Evolutionary conservation across 2,888 invertebrate species (phyloP).

Genomic region (Synergus itoensis): DNA sequence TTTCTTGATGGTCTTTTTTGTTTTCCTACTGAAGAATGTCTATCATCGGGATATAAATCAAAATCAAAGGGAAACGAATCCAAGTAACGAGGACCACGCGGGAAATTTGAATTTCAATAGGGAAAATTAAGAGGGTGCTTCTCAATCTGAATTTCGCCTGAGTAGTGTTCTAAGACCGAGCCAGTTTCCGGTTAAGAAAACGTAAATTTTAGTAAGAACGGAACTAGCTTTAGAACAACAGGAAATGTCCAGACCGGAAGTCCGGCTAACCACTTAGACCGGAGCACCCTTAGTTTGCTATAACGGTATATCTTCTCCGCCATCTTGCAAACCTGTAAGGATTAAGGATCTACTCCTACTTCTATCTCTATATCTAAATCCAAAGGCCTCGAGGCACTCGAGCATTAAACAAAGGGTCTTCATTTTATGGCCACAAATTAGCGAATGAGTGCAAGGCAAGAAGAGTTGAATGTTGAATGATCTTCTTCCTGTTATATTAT

Average conservation of each 20-base stretch:
- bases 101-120: conserved; percentile 52
- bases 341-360: conserved; percentile 5
- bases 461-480: background rate
- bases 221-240: conserved; percentile 56
- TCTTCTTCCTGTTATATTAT: background rate
- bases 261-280: conserved; percentile 63
- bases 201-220: conserved; percentile 59
- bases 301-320: conserved; percentile 57
- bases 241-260: conserved; percentile 68
- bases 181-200: conserved; percentile 57
- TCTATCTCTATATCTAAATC: background rate
- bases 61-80: background rate
- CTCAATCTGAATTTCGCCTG: conserved; percentile 22
- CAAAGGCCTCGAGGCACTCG: conserved; percentile 12
- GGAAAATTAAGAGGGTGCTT: conserved; percentile 32
- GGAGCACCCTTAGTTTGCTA: conserved; percentile 58
- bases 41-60: background rate
- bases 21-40: no score
- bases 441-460: conserved; percentile 38
- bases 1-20: no score
- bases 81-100: background rate
- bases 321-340: conserved; percentile 50
- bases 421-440: conserved; percentile 52
- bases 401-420: conserved; percentile 51
- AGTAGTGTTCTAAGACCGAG: conserved; percentile 47